phyloP scores from a whole-genome alignment of 2,113 vertebrate genomes.

The Mobula hypostoma region DNA sequence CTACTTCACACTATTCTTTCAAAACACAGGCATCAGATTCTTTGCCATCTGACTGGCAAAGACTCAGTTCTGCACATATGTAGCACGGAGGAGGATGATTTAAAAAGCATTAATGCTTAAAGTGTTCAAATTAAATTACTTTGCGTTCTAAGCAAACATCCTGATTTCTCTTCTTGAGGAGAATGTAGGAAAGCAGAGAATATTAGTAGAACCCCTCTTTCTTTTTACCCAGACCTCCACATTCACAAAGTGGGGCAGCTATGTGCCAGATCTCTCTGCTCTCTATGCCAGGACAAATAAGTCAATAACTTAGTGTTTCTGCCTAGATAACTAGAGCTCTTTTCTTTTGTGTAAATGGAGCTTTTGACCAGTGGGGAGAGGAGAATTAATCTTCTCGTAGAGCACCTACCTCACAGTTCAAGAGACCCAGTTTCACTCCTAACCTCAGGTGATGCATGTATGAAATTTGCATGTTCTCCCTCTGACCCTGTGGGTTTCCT shows the following conservation, averaged over 20 bases:
- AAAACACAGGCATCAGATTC: neutral
- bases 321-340: neutral
- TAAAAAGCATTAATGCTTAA: neutral
- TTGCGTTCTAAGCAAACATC: neutral
- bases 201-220: too few species aligned
- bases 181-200: neutral
- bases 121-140: neutral
- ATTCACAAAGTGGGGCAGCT: neutral
- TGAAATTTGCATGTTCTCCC: too few species aligned
- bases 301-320: neutral
- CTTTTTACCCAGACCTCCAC: neutral
- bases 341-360: too few species aligned
- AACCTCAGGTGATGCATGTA: too few species aligned
- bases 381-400: too few species aligned
- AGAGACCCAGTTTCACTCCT: too few species aligned
- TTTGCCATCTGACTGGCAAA: neutral
- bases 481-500: too few species aligned
- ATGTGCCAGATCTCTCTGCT: too few species aligned
- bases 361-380: neutral
- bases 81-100: conserved; percentile 13
- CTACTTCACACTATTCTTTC: neutral
- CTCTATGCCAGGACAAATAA: neutral
- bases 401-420: too few species aligned
- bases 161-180: neutral
- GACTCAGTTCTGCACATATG: neutral